These are phyloP conservation scores for Chaetodon auriga DNA, from an alignment of 2,113 vertebrate genomes.

Conservation along the genomic window DNA sequence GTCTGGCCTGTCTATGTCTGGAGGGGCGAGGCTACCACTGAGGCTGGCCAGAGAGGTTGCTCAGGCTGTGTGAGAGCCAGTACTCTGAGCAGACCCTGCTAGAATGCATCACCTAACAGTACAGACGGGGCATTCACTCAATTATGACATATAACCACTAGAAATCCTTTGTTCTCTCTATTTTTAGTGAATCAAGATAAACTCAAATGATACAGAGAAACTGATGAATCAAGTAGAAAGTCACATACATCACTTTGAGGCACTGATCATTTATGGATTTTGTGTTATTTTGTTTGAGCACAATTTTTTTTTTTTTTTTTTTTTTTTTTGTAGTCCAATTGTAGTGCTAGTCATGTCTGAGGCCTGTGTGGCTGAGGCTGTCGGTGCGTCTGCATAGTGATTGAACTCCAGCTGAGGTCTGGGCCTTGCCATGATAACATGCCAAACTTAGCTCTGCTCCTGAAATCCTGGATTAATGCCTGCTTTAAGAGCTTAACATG, in stretches of 20 bases:
- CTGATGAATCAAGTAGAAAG: neutral
- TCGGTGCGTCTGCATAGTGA: constrained; percentile 55
- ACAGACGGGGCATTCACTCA: neutral
- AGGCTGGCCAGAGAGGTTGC: constrained; percentile 70
- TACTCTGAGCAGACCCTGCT: constrained; percentile 16
- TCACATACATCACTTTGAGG: neutral
- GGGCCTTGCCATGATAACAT: constrained; percentile 77
- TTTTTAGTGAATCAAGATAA: neutral
- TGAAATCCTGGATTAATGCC: constrained; percentile 85
- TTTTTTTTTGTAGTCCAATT: constrained; percentile 2
- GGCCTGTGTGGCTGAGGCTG: constrained; percentile 75
- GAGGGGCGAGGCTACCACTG: constrained; percentile 45
- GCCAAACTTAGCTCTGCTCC: constrained; percentile 75
- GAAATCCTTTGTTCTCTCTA: neutral
- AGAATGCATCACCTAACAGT: constrained; percentile 12
- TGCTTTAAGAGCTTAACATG: constrained; percentile 83
- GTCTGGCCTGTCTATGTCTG: constrained; percentile 52
- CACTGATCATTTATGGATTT: constrained; percentile 6
- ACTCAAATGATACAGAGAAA: constrained; percentile 3
- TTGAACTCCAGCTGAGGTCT: constrained; percentile 71
- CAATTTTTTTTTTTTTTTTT: neutral
- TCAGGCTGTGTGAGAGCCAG: constrained; percentile 44
- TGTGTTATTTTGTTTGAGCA: neutral
- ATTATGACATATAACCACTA: neutral
- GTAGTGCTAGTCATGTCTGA: constrained; percentile 21